Percentiles rank a stretch among this genome's conserved stretches.
phyloP scores from a whole-genome alignment of 2,113 vertebrate genomes.

The Notarius quadriscutis region DNA sequence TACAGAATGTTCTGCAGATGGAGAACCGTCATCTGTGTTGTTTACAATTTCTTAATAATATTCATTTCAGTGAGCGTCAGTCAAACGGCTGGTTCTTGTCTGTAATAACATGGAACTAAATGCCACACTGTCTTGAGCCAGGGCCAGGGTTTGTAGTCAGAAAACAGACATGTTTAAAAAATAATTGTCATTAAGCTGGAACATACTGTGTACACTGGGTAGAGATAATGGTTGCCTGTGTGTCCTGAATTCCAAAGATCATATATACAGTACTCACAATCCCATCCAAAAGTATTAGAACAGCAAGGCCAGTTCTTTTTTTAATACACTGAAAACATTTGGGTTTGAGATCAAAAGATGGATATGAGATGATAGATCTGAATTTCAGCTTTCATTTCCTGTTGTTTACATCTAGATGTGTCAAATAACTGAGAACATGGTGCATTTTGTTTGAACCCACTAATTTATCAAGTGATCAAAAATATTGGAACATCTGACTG shows the following conservation, averaged over 20 bases:
- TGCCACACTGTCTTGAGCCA: neutral
- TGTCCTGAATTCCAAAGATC: neutral
- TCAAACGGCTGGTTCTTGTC: conserved; percentile 32
- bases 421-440: neutral
- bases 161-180: conserved; percentile 9
- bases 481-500: neutral
- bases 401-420: neutral
- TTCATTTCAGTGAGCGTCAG: conserved; percentile 54
- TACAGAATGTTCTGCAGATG: neutral
- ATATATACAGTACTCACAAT: neutral
- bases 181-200: conserved; percentile 6
- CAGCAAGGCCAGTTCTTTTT: neutral
- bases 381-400: neutral
- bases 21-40: neutral
- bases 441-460: neutral
- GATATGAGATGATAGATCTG: too few species aligned
- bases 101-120: neutral
- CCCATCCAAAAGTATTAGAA: neutral
- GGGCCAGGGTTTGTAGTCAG: neutral
- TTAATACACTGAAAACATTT: neutral
- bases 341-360: neutral
- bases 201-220: neutral
- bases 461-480: neutral
- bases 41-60: conserved; percentile 49
- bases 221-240: neutral